Evolutionary conservation across 2,797 vertebrate species (phyloP), one percentile per base, ranked within the genome.

Genomic region (Lepidocolaptes lacrymiger): DNA sequence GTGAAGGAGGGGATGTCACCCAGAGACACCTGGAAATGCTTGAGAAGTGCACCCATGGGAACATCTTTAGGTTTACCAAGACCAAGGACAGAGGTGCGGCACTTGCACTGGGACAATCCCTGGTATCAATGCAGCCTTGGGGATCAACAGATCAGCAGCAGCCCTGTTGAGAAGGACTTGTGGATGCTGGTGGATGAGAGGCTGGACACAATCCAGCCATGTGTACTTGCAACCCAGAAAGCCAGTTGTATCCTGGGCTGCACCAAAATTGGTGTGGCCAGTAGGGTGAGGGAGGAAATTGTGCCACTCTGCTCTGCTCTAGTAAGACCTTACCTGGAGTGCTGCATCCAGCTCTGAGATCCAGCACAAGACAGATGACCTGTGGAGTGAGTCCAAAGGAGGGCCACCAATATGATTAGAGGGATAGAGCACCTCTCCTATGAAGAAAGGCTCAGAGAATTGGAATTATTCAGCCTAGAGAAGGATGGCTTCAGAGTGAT

Each of bases 61-160:
- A 32, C 34, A 4, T 41, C 11, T 9, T 49, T 7, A 15, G 7
- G 3, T 48, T 24, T 28, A 24, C 23, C 3, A 22, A 55, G 20
- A n/a, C 1, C 24, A 34, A 34, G 16, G 13, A 2, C 28, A 9
- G n/a, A 7, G 12, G 12, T n/a, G 24, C 43, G 34, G 21, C 6
- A 17, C 8, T 11, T 41, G 30, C 10, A 4, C 24, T 7, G 23
- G 28, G 6, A 5, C 6, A 5, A 44, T 6, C 17, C 1, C 27
- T 2, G 0, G 8, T 7, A 7, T 0, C 32, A 71, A 0, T 14
- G 3, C 16, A 36, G 26, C 3, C 10, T 61, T 10, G 17, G 5
- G 23, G 15, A n/a, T 55, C 28, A 48, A 0, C 19, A 83, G 41
- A 34, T 13, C 0, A 0, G 46, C 30, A 64, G 21, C 43, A 74